These are phyloP conservation scores for Botia kubotai DNA, from an alignment of 2,797 vertebrate genomes.

Conservation along the genomic window DNA sequence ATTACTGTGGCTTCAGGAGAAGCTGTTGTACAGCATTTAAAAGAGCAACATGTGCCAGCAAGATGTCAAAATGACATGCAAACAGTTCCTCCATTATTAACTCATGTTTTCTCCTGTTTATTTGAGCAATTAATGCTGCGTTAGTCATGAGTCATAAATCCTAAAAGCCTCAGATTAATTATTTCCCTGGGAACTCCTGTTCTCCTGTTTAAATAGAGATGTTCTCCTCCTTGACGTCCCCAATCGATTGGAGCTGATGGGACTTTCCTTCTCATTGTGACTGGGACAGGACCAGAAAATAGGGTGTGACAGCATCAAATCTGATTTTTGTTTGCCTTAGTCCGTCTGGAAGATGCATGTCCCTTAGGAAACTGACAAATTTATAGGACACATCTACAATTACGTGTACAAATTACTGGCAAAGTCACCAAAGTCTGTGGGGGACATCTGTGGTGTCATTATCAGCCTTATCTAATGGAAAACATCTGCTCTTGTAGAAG, in stretches of 20 bases:
- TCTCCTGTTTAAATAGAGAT: constrained; percentile 28
- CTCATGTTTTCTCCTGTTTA: neutral
- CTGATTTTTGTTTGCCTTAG: constrained; percentile 29
- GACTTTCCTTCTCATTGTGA: neutral
- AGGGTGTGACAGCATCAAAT: constrained; percentile 30
- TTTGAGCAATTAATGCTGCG: constrained; percentile 3
- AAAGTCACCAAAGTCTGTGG: constrained; percentile 49
- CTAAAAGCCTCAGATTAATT: neutral
- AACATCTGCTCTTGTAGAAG: constrained; percentile 57
- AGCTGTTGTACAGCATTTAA: constrained; percentile 35
- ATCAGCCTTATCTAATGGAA: constrained; percentile 53
- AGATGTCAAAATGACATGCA: constrained; percentile 19
- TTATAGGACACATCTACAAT: constrained; percentile 53
- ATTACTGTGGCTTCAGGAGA: constrained; percentile 23
- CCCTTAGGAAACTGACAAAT: constrained; percentile 37
- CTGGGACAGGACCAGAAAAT: constrained; percentile 13
- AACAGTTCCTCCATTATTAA: neutral
- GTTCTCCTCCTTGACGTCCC: neutral
- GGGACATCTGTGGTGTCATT: constrained; percentile 41
- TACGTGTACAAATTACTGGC: constrained; percentile 49
- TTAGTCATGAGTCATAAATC: constrained; percentile 7
- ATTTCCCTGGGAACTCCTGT: neutral
- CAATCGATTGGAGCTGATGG: constrained; percentile 23
- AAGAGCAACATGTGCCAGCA: constrained; percentile 13
- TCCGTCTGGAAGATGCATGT: constrained; percentile 46